These are phyloP conservation scores for Drosophila prolongata DNA, from an alignment of 2,888 invertebrate genomes.

Conservation along the genomic window DNA sequence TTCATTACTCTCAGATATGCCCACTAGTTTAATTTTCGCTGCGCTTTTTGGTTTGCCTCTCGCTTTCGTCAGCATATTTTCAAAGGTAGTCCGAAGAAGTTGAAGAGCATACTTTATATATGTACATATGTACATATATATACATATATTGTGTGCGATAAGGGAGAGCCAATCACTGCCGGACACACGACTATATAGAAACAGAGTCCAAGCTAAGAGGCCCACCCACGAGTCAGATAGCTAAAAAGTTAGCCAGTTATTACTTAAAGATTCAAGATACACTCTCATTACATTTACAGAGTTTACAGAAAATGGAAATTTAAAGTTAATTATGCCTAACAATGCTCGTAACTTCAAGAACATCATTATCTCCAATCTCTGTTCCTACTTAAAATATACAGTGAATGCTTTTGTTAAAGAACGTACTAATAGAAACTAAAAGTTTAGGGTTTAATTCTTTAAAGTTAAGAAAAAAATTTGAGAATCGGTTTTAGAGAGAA, in stretches of 20 bases:
- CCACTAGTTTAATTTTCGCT: constrained; percentile 45
- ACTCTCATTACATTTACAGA: too few relatives aligned
- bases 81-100: constrained; percentile 38
- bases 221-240: not conserved
- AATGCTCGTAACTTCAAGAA: too few relatives aligned
- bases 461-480: too few relatives aligned
- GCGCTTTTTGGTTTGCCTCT: constrained; percentile 51
- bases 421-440: too few relatives aligned
- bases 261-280: too few relatives aligned
- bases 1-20: constrained; percentile 57
- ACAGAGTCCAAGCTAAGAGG: not conserved
- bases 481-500: too few relatives aligned
- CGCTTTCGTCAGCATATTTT: constrained; percentile 65
- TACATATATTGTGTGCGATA: constrained; percentile 32
- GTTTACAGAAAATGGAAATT: too few relatives aligned
- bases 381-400: too few relatives aligned
- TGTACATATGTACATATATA: constrained; percentile 11
- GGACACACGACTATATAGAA: constrained; percentile 3
- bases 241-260: not conserved
- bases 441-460: too few relatives aligned
- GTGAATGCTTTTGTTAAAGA: too few relatives aligned
- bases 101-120: constrained; percentile 14
- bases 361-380: too few relatives aligned
- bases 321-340: too few relatives aligned
- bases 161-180: constrained; percentile 27